Conservation (phyloP, 2,888 invertebrate genomes). For the Mythimna impura region DNA sequence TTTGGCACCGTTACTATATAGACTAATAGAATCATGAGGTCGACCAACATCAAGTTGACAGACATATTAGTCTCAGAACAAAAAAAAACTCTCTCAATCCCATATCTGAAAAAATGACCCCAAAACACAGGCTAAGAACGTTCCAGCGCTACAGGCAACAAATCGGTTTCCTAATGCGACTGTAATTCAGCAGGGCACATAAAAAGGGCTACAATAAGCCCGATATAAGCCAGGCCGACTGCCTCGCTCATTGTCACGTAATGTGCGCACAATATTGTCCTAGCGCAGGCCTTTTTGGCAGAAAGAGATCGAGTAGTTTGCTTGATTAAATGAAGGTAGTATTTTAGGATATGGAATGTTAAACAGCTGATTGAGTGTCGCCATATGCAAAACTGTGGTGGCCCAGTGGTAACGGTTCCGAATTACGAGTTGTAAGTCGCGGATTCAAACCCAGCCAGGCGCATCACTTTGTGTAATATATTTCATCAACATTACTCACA, state of each 20-base stretch:
- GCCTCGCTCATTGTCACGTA: conserved; percentile 62
- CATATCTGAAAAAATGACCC: conserved; percentile 2
- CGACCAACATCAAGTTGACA: neutral
- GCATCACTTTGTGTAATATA: too few species aligned
- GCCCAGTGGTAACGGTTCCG: too few species aligned
- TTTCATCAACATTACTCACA: too few species aligned
- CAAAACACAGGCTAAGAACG: conserved; percentile 7
- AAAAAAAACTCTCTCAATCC: neutral
- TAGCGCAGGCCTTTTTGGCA: conserved; percentile 19
- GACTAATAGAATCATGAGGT: neutral
- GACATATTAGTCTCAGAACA: neutral
- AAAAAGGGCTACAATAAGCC: conserved; percentile 61
- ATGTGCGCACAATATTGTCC: conserved; percentile 60
- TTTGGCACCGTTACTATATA: too few species aligned
- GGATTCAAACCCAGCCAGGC: too few species aligned
- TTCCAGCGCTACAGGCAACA: conserved; percentile 49
- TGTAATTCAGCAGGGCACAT: conserved; percentile 58
- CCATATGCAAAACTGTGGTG: too few species aligned
- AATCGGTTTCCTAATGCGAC: conserved; percentile 59
- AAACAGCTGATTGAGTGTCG: neutral
- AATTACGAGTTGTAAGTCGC: too few species aligned
- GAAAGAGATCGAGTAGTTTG: conserved; percentile 19
- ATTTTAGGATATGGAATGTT: neutral
- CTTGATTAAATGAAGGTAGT: conserved; percentile 32
- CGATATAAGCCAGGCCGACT: conserved; percentile 55